A percentile compares a stretch with the other conserved stretches of the same genome.
These are phyloP conservation scores for Platichthys flesus DNA, from an alignment of 2,113 vertebrate genomes.

Conservation along the genomic window DNA sequence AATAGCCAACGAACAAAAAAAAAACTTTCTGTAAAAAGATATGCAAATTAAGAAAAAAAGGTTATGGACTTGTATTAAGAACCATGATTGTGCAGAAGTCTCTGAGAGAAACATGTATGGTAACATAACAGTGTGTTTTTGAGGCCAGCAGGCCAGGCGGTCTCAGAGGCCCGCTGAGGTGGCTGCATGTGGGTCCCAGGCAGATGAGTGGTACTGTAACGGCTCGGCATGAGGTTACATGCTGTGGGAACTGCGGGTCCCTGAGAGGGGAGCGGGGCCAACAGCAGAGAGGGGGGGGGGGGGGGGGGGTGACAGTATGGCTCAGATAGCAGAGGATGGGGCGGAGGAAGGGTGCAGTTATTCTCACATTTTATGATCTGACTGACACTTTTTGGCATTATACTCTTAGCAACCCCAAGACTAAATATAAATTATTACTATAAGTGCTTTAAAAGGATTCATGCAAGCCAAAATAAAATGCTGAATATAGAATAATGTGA, in stretches of 20 bases:
- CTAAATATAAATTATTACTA: not conserved
- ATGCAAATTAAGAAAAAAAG: not conserved
- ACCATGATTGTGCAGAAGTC: no score
- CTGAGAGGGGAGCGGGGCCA: slow-evolving; percentile 19
- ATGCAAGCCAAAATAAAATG: not conserved
- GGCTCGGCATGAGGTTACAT: slow-evolving; percentile 51
- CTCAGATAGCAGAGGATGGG: slow-evolving; percentile 19
- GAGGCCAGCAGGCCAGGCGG: slow-evolving; percentile 47
- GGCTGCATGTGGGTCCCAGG: slow-evolving; percentile 35
- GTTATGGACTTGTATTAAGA: not conserved
- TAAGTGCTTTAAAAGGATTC: not conserved
- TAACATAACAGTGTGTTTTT: slow-evolving; percentile 12
- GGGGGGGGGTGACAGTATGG: slow-evolving; percentile 30
- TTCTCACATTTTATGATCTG: slow-evolving; percentile 3
- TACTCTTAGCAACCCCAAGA: not conserved
- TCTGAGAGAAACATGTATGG: no score
- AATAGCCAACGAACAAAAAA: not conserved
- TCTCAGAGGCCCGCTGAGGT: slow-evolving; percentile 49
- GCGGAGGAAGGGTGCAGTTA: slow-evolving; percentile 6
- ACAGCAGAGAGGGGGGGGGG: slow-evolving; percentile 19
- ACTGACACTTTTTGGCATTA: slow-evolving; percentile 8
- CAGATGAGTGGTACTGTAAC: slow-evolving; percentile 58
- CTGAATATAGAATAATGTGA: not conserved
- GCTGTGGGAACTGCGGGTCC: slow-evolving; percentile 48
- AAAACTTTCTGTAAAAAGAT: slow-evolving; percentile 12